Percentiles rank a stretch among this genome's conserved stretches.
phyloP scores from a whole-genome alignment of 2,888 invertebrate species.

The Phaedon cochleariae region DNA sequence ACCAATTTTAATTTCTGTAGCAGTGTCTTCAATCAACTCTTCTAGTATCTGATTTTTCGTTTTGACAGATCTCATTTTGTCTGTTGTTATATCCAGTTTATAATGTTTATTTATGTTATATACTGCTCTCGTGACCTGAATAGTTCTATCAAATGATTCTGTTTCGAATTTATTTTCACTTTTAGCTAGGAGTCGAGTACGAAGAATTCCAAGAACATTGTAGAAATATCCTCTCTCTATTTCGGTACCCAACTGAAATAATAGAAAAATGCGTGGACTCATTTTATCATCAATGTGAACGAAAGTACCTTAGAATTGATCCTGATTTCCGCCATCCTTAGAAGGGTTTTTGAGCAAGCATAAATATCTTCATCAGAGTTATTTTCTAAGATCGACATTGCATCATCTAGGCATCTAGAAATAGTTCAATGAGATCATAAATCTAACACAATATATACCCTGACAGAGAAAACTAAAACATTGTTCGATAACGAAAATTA shows the following conservation, averaged over 20 bases:
- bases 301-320: conserved; percentile 28
- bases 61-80: conserved; percentile 28
- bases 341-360: conserved; percentile 23
- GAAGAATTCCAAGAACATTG: conserved; percentile 28
- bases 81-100: conserved; percentile 24
- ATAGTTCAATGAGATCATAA: conserved; percentile 1
- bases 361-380: conserved; percentile 37
- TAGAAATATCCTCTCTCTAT: conserved; percentile 33
- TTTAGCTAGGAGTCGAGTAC: conserved; percentile 28
- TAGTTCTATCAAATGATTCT: conserved; percentile 17
- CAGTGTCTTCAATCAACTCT: conserved; percentile 33
- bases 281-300: background rate
- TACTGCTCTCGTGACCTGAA: conserved; percentile 28
- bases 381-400: conserved; percentile 52
- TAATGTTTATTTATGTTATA: conserved; percentile 41
- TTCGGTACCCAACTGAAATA: conserved; percentile 3
- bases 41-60: conserved; percentile 34
- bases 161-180: conserved; percentile 10
- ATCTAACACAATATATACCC: too few relatives aligned
- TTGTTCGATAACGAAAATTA: too few relatives aligned
- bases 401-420: conserved; percentile 52
- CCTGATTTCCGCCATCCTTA: conserved; percentile 23
- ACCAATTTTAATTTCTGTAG: conserved; percentile 27
- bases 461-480: too few relatives aligned
- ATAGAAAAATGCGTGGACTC: background rate